Evolutionary conservation across 2,113 vertebrate species (phyloP).

Genomic region (Rhabdornis inornatus): DNA sequence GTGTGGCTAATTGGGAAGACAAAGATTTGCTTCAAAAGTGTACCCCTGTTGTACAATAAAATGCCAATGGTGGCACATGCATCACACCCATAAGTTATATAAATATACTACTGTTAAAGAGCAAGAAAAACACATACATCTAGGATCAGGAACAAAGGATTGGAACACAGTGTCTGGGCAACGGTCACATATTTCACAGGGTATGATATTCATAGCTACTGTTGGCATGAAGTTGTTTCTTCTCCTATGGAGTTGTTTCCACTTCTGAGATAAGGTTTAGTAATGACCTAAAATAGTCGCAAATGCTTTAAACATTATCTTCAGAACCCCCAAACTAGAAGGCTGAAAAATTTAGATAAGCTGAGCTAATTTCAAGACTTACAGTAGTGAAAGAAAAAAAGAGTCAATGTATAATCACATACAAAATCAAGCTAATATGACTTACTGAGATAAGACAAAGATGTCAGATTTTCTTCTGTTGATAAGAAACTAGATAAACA

Average conservation of each 20-base stretch:
- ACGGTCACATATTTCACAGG: neutral
- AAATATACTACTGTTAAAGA: neutral
- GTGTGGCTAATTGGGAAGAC: neutral
- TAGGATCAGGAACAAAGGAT: neutral
- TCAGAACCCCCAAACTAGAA: neutral
- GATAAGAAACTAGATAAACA: neutral
- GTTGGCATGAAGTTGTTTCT: neutral
- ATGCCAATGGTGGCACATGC: neutral
- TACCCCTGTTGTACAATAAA: neutral
- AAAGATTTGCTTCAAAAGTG: neutral
- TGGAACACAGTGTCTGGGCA: neutral
- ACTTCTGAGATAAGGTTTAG: neutral
- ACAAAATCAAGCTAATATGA: neutral
- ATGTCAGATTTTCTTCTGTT: neutral
- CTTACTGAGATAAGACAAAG: neutral
- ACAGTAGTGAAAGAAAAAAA: neutral
- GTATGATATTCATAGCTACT: neutral
- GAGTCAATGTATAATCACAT: neutral
- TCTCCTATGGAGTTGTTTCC: neutral
- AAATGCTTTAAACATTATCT: neutral
- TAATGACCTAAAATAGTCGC: neutral
- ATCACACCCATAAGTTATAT: accelerated
- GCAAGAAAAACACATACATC: neutral
- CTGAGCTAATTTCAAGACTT: neutral
- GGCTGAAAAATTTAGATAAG: neutral